Conservation (phyloP, 2,113 vertebrate genomes). For the Scortum barcoo region DNA sequence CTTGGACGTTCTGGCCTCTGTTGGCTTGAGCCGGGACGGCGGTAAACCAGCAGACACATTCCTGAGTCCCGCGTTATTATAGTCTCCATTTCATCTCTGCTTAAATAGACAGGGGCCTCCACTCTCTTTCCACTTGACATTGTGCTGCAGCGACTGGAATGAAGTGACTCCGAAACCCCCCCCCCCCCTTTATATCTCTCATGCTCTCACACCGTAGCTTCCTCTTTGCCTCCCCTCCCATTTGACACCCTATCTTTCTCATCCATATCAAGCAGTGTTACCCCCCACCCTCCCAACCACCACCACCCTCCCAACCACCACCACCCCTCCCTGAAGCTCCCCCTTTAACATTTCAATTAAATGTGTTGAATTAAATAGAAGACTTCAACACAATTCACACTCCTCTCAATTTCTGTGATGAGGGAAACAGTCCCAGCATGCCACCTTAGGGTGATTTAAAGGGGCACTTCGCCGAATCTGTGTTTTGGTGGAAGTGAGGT, state of each 20-base stretch:
- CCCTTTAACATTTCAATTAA: constrained; percentile 59
- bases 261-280: constrained; percentile 43
- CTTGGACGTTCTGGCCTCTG: constrained; percentile 26
- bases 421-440: constrained; percentile 12
- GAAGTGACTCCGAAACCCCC: constrained; percentile 29
- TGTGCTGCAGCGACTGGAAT: constrained; percentile 29
- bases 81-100: constrained; percentile 61
- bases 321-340: background rate
- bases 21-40: constrained; percentile 36
- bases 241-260: constrained; percentile 43
- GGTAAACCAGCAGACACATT: constrained; percentile 70
- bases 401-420: constrained; percentile 14
- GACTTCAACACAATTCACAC: constrained; percentile 16
- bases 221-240: constrained; percentile 28
- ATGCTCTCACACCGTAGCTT: constrained; percentile 50
- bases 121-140: constrained; percentile 45
- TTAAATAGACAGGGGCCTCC: constrained; percentile 49
- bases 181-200: constrained; percentile 26
- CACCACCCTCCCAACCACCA: too few species aligned
- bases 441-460: constrained; percentile 52
- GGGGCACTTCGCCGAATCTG: constrained; percentile 16
- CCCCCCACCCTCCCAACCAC: too few species aligned
- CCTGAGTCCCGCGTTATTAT: constrained; percentile 60
- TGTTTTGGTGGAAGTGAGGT: constrained; percentile 64
- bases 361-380: constrained; percentile 12